Conservation (phyloP, 2,797 vertebrate genomes). For the Xiphorhynchus erythropygius region DNA sequence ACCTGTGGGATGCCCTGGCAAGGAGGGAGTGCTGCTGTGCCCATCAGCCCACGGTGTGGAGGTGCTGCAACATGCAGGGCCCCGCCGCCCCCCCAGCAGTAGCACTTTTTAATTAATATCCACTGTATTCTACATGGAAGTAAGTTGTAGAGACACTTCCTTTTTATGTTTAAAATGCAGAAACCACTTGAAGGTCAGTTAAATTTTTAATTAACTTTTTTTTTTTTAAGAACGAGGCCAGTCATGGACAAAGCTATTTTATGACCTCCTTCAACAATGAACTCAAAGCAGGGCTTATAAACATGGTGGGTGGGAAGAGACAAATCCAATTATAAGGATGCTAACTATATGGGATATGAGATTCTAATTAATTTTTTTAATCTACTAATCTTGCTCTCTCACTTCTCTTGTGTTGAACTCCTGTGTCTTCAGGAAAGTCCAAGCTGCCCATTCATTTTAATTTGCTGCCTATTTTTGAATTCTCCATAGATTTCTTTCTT, state of each 20-base stretch:
- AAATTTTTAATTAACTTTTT: not conserved
- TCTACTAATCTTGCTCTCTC: not conserved
- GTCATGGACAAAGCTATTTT: not conserved
- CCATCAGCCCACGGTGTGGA: not conserved
- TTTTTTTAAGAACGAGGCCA: not conserved
- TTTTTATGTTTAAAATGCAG: not conserved
- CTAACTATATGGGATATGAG: not conserved
- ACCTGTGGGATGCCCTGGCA: not conserved
- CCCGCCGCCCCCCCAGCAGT: not conserved
- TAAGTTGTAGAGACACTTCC: not conserved
- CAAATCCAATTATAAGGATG: not conserved
- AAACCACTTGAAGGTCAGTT: not conserved
- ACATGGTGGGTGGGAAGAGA: not conserved
- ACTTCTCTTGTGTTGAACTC: not conserved
- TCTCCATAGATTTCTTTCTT: not conserved
- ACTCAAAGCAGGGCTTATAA: not conserved
- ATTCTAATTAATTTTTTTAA: not conserved
- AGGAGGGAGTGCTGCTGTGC: not conserved
- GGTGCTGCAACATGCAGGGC: not conserved
- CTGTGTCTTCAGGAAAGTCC: not conserved
- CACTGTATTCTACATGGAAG: not conserved
- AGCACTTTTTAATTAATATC: not conserved
- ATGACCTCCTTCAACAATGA: not conserved
- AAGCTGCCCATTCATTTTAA: not conserved
- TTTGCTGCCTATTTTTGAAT: not conserved